Conservation (phyloP, 2,888 invertebrate genomes). For the Erebia aethiops region DNA sequence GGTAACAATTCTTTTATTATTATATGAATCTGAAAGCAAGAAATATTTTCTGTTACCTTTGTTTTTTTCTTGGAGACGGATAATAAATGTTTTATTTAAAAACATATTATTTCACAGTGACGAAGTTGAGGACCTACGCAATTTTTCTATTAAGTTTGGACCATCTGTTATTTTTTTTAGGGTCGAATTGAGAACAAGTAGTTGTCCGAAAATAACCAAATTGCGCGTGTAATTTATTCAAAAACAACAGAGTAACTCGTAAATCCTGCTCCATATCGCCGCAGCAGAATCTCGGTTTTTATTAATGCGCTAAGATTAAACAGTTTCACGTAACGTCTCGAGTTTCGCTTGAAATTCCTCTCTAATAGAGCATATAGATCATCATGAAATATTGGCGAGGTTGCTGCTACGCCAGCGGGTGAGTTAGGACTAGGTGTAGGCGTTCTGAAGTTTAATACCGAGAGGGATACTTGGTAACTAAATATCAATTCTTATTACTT, state of each 20-base stretch:
- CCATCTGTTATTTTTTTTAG: neutral
- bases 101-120: no score
- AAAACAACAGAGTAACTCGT: slow-evolving; percentile 7
- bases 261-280: slow-evolving; percentile 7
- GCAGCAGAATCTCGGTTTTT: slow-evolving; percentile 37
- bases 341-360: slow-evolving; percentile 47
- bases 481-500: neutral
- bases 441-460: slow-evolving; percentile 13
- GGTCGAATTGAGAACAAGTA: neutral
- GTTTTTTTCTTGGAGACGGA: no score
- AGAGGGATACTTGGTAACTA: neutral
- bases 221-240: neutral
- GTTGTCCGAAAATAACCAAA: neutral
- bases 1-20: no score
- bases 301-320: slow-evolving; percentile 49
- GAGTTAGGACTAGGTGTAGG: slow-evolving; percentile 18
- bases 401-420: slow-evolving; percentile 45
- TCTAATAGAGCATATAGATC: slow-evolving; percentile 53
- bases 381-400: slow-evolving; percentile 54
- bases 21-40: no score
- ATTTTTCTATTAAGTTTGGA: neutral
- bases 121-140: no score
- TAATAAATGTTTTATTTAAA: no score
- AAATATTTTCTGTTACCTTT: no score
- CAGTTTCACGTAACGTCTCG: slow-evolving; percentile 47